A percentile compares a stretch with the other conserved stretches of the same genome.
These are phyloP conservation scores for Solen grandis DNA, from an alignment of 1,140 invertebrate genomes.

Conservation along the genomic window DNA sequence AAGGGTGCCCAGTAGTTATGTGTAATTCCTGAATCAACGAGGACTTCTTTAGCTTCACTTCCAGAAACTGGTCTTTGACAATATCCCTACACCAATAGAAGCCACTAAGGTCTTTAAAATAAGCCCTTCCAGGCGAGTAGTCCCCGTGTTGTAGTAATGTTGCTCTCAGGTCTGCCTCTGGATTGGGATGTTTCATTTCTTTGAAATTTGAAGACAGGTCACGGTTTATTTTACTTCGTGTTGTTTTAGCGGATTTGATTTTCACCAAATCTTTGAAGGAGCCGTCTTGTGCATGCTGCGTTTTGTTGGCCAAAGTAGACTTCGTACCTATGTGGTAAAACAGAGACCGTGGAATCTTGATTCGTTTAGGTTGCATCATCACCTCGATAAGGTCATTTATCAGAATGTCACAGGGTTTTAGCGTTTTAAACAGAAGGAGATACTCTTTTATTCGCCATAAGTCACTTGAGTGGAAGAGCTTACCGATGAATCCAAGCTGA, in stretches of 20 bases:
- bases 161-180: too few species aligned
- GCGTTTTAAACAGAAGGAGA: slow-evolving; percentile 94
- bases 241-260: not conserved
- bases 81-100: too few species aligned
- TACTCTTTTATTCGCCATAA: slow-evolving; percentile 92
- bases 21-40: too few species aligned
- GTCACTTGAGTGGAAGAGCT: slow-evolving; percentile 93
- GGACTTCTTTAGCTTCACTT: too few species aligned
- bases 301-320: slow-evolving; percentile 60
- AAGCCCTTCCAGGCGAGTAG: slow-evolving; percentile 41
- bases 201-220: too few species aligned
- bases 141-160: too few species aligned
- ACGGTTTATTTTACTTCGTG: slow-evolving; percentile 31
- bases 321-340: slow-evolving; percentile 61
- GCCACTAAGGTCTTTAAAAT: slow-evolving; percentile 13
- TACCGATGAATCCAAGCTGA: slow-evolving; percentile 84
- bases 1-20: slow-evolving; percentile 47
- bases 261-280: slow-evolving; percentile 45
- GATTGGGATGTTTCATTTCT: too few species aligned
- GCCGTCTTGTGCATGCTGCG: slow-evolving; percentile 53
- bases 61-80: too few species aligned
- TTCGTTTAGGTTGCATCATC: slow-evolving; percentile 52
- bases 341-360: slow-evolving; percentile 29
- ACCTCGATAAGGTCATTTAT: slow-evolving; percentile 54
- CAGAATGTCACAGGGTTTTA: slow-evolving; percentile 93